Evolutionary conservation across 2,888 invertebrate species (phyloP).

Genomic region (Lycophotia porphyrea): DNA sequence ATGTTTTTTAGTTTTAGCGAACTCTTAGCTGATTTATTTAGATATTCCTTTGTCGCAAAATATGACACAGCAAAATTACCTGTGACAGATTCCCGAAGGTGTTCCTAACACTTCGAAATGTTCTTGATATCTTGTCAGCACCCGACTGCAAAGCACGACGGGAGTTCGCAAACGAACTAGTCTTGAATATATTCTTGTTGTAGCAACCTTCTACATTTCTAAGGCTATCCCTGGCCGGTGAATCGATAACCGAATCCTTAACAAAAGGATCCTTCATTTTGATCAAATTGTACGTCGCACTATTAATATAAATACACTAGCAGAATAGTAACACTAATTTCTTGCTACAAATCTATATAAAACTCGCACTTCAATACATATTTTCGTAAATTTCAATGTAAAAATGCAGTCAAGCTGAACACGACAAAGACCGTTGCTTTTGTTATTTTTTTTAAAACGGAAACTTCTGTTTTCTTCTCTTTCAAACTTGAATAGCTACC

Average conservation of each 20-base stretch:
- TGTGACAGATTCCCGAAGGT: slow-evolving; percentile 92
- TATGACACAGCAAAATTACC: slow-evolving; percentile 79
- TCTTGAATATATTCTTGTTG: slow-evolving; percentile 84
- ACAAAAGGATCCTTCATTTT: slow-evolving; percentile 88
- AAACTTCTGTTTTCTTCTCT: slow-evolving; percentile 42
- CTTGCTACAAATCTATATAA: slow-evolving; percentile 55
- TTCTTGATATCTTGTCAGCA: slow-evolving; percentile 92
- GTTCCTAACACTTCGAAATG: slow-evolving; percentile 91
- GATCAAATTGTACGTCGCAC: slow-evolving; percentile 53
- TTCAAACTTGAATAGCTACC: slow-evolving; percentile 11
- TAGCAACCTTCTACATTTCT: slow-evolving; percentile 86
- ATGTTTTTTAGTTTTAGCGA: not conserved
- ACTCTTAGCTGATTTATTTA: not conserved
- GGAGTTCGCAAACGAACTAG: slow-evolving; percentile 90
- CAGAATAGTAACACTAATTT: slow-evolving; percentile 42
- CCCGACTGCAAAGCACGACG: slow-evolving; percentile 91
- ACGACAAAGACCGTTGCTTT: slow-evolving; percentile 74
- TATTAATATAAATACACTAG: slow-evolving; percentile 53
- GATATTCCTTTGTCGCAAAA: not conserved
- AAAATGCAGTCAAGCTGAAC: slow-evolving; percentile 69
- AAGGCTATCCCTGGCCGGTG: slow-evolving; percentile 83
- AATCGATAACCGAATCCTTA: slow-evolving; percentile 85
- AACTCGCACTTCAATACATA: slow-evolving; percentile 72
- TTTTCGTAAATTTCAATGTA: slow-evolving; percentile 63
- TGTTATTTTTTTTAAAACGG: slow-evolving; percentile 70